Evolutionary conservation across 2,888 invertebrate species (phyloP).

Genomic region (Philaethria dido): DNA sequence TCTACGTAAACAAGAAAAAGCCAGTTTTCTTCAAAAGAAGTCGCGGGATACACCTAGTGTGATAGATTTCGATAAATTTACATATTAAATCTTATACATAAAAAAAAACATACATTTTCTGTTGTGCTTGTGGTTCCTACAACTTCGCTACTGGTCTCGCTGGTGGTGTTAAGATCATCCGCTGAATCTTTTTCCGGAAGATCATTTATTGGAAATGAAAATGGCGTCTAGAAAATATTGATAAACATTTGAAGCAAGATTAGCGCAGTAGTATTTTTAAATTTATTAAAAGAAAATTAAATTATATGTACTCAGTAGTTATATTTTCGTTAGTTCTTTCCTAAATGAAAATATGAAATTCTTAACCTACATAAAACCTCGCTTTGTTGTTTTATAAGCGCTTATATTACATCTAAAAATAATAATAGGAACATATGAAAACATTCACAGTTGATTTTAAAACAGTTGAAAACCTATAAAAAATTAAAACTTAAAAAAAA

Average conservation of each 20-base stretch:
- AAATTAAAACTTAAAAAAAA: no score
- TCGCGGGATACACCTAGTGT: no score
- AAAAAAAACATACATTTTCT: conserved; percentile 51
- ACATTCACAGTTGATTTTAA: no score
- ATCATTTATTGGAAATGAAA: conserved; percentile 54
- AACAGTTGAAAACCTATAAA: no score
- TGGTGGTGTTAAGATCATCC: conserved; percentile 60
- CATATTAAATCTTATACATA: not conserved
- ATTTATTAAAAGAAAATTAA: not conserved
- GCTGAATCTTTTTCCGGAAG: conserved; percentile 69
- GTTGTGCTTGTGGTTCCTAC: conserved; percentile 54
- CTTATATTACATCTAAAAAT: not conserved
- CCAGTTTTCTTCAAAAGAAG: no score
- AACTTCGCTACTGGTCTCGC: conserved; percentile 62
- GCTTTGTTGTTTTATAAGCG: no score
- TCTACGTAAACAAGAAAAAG: no score
- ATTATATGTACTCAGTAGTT: no score
- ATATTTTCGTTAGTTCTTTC: no score
- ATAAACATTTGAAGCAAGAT: no score
- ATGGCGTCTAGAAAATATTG: conserved; percentile 17
- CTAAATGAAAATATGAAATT: no score
- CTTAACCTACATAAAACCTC: not conserved
- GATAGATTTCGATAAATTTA: not conserved
- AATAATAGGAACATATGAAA: not conserved
- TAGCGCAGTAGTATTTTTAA: no score